These are phyloP conservation scores for Torymus auratus DNA, from an alignment of 2,888 invertebrate species.

Conservation along the genomic window DNA sequence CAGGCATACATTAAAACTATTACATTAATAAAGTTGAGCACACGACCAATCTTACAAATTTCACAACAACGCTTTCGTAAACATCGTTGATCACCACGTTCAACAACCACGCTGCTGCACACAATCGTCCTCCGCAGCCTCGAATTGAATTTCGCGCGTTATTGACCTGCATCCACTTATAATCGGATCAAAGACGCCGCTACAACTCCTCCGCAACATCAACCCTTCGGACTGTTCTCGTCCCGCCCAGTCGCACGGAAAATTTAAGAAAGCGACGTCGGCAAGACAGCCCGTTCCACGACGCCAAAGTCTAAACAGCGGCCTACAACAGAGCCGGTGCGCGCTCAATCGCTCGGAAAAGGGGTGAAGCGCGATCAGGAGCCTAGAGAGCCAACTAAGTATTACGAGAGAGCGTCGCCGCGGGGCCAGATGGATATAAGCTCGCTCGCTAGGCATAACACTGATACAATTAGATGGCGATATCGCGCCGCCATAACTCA, in stretches of 20 bases:
- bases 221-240: neutral
- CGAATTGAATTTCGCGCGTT: constrained; percentile 25
- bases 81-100: too few relatives aligned
- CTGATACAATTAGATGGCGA: constrained; percentile 76
- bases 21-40: too few relatives aligned
- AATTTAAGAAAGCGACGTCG: constrained; percentile 48
- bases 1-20: too few relatives aligned
- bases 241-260: constrained; percentile 22
- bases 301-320: constrained; percentile 11
- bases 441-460: constrained; percentile 60
- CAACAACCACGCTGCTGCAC: too few relatives aligned
- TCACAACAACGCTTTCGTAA: too few relatives aligned
- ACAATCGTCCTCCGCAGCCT: neutral
- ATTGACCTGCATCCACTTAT: constrained; percentile 26
- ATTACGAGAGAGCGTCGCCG: constrained; percentile 49
- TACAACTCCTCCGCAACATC: neutral
- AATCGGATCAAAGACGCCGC: constrained; percentile 28
- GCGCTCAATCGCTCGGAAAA: constrained; percentile 53
- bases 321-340: neutral
- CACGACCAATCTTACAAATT: too few relatives aligned
- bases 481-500: constrained; percentile 76
- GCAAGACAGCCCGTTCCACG: constrained; percentile 3
- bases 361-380: neutral
- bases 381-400: constrained; percentile 52
- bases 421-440: constrained; percentile 69